A percentile compares a stretch with the other conserved stretches of the same genome.
Conservation (phyloP, 2,888 invertebrate genomes). For the Kryphioiulus occultus region DNA sequence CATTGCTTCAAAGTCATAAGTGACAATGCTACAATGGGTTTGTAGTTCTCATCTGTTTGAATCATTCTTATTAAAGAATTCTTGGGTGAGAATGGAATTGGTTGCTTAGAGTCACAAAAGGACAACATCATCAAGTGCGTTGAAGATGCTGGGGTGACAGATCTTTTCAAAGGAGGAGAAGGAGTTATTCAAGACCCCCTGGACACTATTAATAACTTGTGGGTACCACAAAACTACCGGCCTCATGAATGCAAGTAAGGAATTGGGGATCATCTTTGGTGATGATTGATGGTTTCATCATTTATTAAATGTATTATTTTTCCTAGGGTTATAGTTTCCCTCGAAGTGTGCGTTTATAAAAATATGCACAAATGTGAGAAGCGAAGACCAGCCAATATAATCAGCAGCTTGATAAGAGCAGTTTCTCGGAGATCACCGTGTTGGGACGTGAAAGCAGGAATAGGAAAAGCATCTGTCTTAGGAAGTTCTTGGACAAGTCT, state of each 20-base stretch:
- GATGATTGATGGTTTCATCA: background rate
- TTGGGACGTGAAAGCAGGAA: slow-evolving; percentile 27
- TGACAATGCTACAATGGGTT: background rate
- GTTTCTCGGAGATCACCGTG: slow-evolving; percentile 41
- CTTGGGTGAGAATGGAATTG: slow-evolving; percentile 26
- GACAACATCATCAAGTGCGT: slow-evolving; percentile 38
- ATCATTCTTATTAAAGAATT: slow-evolving; percentile 25
- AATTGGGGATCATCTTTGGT: background rate
- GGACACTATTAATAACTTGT: slow-evolving; percentile 25
- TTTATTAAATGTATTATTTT: background rate
- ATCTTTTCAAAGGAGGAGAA: background rate
- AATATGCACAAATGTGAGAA: slow-evolving; percentile 37
- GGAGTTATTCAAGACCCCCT: background rate
- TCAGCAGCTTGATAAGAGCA: slow-evolving; percentile 44
- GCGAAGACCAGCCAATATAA: slow-evolving; percentile 33
- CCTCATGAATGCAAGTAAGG: slow-evolving; percentile 48
- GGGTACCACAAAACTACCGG: slow-evolving; percentile 47
- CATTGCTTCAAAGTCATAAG: background rate
- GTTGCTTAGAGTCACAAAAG: slow-evolving; percentile 20
- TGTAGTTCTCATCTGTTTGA: background rate
- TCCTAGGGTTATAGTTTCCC: slow-evolving; percentile 40
- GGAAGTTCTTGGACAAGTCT: background rate
- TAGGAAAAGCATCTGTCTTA: background rate
- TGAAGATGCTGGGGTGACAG: slow-evolving; percentile 24
- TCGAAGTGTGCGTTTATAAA: slow-evolving; percentile 45